Base-by-base conservation (phyloP, 2,113 vertebrate species). In the Macaca nemestrina region DNA sequence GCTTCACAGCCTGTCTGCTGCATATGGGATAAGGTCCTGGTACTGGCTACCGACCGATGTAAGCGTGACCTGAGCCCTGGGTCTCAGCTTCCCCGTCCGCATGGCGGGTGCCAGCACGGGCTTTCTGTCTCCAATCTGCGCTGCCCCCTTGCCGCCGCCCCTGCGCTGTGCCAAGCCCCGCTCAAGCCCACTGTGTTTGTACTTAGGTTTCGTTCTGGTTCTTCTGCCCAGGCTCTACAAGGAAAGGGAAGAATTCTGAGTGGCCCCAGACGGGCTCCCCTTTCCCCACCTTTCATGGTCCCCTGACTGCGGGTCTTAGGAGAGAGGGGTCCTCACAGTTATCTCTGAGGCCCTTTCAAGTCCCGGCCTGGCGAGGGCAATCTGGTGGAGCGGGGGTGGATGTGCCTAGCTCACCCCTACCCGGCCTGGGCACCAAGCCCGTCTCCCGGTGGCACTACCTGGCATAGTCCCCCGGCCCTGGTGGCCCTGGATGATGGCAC, bases 1-100 rank as follows among this genome's bases (percentile, higher is more conserved):
- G 16, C 8, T 7, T 27, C 1, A 0, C 10, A 1, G 8, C 75
- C 10, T 6, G 8, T 78, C 50, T 40, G 23, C 30, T 0, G 0
- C 8, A 2, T 1, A 40, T 40, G n/a, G 70, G 67, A 64, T 38
- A 2, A 64, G 27, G 27, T 64, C 27, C 61, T 32, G 61, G 61
- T 64, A 27, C 27, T 2, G 0, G 61, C 61, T 64, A 64, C 61
- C 11, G 2, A 64, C 12, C 0, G 2, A 27, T 5, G 25, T 27
- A 61, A 5, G 61, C 0, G 11, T 64, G 61, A 6, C 38, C 78
- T 48, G 1, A 1, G 23, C n/a, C 45, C 10, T 23, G 40, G 48
- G 68, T 40, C 38, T 70, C 64, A 14, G 22, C 3, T 2, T 57
- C n/a, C 40, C 50, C 2, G 0, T 17, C 55, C 43, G 3, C 30